phyloP scores from a whole-genome alignment of 2,888 invertebrate genomes.

The Plebejus melissa region DNA sequence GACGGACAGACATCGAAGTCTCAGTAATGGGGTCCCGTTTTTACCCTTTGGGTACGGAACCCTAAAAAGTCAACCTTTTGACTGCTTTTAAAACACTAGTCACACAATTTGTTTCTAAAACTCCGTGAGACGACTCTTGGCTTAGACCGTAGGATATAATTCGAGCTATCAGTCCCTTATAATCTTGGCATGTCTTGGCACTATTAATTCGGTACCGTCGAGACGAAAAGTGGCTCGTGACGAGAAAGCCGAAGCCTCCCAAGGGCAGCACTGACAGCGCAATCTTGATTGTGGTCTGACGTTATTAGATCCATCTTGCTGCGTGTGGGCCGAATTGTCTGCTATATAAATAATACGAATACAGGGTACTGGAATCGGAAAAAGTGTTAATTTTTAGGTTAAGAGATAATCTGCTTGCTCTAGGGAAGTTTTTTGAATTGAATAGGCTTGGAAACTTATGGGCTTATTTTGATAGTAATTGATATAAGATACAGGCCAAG shows the following conservation, averaged over 20 bases:
- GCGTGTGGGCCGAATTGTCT: conserved; percentile 22
- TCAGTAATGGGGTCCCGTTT: no score
- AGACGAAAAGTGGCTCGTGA: conserved; percentile 20
- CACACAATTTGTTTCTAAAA: no score
- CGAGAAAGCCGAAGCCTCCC: conserved; percentile 20
- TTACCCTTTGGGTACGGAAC: no score
- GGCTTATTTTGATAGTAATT: no score
- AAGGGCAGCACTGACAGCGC: conserved; percentile 17
- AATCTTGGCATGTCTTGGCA: conserved; percentile 11
- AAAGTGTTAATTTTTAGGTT: background rate
- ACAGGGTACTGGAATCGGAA: background rate
- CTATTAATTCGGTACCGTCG: conserved; percentile 9
- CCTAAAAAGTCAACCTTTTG: no score
- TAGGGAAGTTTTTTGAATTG: no score
- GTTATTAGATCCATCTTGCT: conserved; percentile 21
- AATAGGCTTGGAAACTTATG: no score
- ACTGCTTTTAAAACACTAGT: no score
- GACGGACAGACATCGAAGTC: no score
- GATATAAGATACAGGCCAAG: no score
- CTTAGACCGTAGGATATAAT: background rate
- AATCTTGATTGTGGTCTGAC: conserved; percentile 25
- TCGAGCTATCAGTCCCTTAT: background rate
- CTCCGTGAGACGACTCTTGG: no score
- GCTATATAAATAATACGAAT: background rate
- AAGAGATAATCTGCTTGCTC: background rate